Conservation (phyloP, 2,797 vertebrate species). For the Sternarchorhynchus goeldii region DNA sequence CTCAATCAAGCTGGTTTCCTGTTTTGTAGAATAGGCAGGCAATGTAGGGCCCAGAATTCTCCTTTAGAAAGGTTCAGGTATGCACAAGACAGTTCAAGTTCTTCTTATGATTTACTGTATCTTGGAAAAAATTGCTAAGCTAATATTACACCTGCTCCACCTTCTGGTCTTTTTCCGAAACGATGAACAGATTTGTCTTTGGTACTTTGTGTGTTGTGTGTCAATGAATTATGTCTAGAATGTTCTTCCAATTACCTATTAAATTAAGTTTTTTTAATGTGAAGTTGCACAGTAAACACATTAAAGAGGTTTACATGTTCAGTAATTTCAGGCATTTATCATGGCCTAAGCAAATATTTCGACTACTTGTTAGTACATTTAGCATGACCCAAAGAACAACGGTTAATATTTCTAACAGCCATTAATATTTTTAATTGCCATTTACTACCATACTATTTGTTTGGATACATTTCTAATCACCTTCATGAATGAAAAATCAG, state of each 20-base stretch:
- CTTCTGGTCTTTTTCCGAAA: neutral
- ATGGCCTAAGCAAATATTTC: conserved; percentile 12
- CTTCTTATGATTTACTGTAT: neutral
- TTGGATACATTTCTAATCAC: neutral
- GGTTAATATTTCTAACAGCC: no score
- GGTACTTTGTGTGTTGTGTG: neutral
- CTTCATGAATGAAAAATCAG: neutral
- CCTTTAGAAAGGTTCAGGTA: no score
- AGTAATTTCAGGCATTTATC: conserved; percentile 14
- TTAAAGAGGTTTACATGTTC: conserved; percentile 3
- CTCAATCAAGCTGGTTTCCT: neutral
- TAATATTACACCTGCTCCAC: neutral
- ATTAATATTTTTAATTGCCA: neutral
- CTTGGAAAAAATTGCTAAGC: conserved; percentile 1
- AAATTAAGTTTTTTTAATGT: neutral
- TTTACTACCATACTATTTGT: neutral
- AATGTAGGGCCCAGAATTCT: no score
- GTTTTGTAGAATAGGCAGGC: no score
- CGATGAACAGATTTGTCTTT: neutral
- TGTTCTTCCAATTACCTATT: neutral
- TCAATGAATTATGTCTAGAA: neutral
- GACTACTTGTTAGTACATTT: conserved; percentile 1
- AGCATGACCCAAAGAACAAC: no score
- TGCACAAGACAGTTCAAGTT: no score
- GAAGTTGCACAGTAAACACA: neutral